Evolutionary conservation across 2,113 vertebrate genomes (phyloP).

Genomic region (Gobio gobio): DNA sequence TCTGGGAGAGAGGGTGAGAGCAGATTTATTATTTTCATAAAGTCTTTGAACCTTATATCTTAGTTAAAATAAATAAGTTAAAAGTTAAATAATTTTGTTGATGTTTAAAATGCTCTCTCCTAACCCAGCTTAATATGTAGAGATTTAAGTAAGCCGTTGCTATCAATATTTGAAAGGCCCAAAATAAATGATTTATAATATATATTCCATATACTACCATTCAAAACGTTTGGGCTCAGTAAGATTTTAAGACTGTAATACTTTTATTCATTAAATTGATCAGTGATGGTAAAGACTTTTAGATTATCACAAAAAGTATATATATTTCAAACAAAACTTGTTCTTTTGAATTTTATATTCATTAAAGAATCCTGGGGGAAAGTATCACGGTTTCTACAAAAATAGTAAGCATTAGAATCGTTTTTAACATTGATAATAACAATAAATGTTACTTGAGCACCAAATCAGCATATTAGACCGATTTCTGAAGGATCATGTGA

Average conservation of each 20-base stretch:
- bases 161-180: background rate
- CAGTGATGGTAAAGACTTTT: no score
- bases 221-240: no score
- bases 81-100: no score
- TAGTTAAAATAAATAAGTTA: background rate
- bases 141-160: background rate
- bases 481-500: background rate
- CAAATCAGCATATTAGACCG: background rate
- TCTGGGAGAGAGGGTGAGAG: constrained; percentile 61
- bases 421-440: background rate
- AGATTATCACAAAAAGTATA: no score
- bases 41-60: background rate
- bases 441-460: background rate
- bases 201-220: no score
- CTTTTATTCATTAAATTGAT: no score
- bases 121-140: background rate
- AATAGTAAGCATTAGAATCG: background rate
- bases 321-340: no score
- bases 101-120: background rate
- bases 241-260: no score
- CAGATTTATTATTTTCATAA: background rate
- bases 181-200: background rate
- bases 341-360: background rate
- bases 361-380: no score
- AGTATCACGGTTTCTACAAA: background rate